Base-by-base conservation (phyloP, 2,888 invertebrate genomes). In the Apamea monoglypha region DNA sequence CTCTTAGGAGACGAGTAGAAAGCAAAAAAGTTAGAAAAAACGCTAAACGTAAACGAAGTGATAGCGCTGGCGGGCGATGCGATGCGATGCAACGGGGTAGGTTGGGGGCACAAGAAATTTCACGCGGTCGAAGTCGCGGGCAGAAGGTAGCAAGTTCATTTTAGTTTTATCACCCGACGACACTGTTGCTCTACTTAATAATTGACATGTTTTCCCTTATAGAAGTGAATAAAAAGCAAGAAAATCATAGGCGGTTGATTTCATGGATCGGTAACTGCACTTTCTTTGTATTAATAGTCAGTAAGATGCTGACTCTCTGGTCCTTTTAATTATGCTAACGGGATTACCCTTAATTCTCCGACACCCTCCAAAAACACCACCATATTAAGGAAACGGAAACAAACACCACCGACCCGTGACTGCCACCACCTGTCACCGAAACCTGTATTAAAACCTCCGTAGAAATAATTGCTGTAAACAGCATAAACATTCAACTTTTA, bases 351-450 rank as follows among this genome's bases (percentile, higher is more conserved):
- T 66, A 84, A 81, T 70, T 44, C 10, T 50, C 50, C 40, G 50
- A 82, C 80, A 53, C 78, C 78, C 61, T 44, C 50, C 67, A 18
- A 67, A 80, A 53, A 61, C 67, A 63, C 85, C 81, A 80, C 78
- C 47, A 70, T 25, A 67, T 64, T 83, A 69, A 73, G 72, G 53
- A 63, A 87, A 87, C 72, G 89, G 89, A 89, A 89, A 90, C 88
- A 74, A 76, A 75, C 89, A 53, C 79, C 64, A 70, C 72, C 64
- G 76, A 73, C 50, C 90, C 92, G 94, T 94, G 93, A 91, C 94
- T 92, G 93, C 84, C 93, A 84, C 92, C 85, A 89, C 90, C 93
- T 92, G 92, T 91, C 94, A 93, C 95, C 90, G 87, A 81, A 87
- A 89, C 90, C 87, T 85, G 80, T 87, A 87, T 87, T 90, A 80